Conservation (phyloP, 2,797 vertebrate species). For the Bradypus variegatus region DNA sequence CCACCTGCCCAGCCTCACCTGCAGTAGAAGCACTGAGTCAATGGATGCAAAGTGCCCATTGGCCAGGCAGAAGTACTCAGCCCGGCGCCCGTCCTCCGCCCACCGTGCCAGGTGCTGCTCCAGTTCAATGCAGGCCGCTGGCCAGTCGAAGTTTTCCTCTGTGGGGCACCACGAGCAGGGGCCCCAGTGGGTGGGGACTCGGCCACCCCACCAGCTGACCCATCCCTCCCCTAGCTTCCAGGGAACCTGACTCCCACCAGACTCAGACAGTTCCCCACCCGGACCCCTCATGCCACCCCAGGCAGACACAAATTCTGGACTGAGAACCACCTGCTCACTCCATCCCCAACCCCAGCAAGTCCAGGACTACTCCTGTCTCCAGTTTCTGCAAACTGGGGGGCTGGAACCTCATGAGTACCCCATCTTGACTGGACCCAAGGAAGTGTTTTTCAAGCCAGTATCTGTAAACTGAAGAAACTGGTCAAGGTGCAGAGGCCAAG, state of each 20-base stretch:
- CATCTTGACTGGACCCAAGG: background rate
- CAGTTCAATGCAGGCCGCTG: constrained; percentile 84
- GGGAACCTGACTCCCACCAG: background rate
- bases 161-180: background rate
- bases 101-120: constrained; percentile 79
- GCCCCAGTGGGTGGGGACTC: background rate
- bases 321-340: background rate
- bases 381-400: background rate
- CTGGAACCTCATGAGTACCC: no score
- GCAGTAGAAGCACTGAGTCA: constrained; percentile 85
- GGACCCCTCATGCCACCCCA: background rate
- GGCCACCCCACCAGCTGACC: background rate
- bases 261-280: background rate
- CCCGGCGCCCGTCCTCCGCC: constrained; percentile 63
- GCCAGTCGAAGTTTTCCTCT: constrained; percentile 85
- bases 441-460: background rate
- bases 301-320: background rate
- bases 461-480: background rate
- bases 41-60: constrained; percentile 85
- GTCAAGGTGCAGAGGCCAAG: background rate
- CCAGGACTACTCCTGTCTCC: background rate
- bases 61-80: constrained; percentile 81
- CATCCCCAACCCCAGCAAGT: background rate
- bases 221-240: background rate
- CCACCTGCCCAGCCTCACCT: constrained; percentile 64